These are phyloP conservation scores for Spatulosminthurus flaviceps DNA, from an alignment of 2,888 invertebrate species.

Conservation along the genomic window DNA sequence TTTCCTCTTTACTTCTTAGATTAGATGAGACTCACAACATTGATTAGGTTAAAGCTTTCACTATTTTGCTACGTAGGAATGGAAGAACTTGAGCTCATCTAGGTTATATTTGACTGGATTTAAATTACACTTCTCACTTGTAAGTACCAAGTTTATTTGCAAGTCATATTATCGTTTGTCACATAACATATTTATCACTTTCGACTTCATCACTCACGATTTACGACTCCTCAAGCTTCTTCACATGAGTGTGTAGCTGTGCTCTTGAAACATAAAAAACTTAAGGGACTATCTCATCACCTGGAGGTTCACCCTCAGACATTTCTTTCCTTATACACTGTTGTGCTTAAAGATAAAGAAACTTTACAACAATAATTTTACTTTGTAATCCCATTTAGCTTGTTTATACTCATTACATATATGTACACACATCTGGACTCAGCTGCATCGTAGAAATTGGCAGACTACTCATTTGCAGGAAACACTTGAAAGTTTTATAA, in stretches of 20 bases:
- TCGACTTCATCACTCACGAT: conserved; percentile 36
- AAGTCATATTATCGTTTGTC: conserved; percentile 28
- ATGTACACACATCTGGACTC: background rate
- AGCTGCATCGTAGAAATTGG: background rate
- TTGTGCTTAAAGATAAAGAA: no score
- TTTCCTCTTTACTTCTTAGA: no score
- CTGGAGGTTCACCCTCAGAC: background rate
- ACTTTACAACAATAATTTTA: background rate
- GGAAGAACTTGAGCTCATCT: background rate
- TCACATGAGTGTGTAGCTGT: no score
- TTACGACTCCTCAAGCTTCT: background rate
- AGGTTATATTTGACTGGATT: background rate
- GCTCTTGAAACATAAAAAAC: no score
- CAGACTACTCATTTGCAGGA: background rate
- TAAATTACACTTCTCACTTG: background rate
- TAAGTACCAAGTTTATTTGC: conserved; percentile 30
- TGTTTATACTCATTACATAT: background rate
- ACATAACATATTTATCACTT: conserved; percentile 26
- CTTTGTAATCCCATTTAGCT: background rate
- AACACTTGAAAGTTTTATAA: conserved; percentile 1
- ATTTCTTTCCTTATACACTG: background rate
- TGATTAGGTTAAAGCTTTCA: background rate
- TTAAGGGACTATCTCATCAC: background rate
- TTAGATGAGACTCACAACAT: no score
- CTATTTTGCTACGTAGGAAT: background rate